Evolutionary conservation across 2,113 vertebrate genomes (phyloP).

Genomic region (Rhabdornis inornatus): DNA sequence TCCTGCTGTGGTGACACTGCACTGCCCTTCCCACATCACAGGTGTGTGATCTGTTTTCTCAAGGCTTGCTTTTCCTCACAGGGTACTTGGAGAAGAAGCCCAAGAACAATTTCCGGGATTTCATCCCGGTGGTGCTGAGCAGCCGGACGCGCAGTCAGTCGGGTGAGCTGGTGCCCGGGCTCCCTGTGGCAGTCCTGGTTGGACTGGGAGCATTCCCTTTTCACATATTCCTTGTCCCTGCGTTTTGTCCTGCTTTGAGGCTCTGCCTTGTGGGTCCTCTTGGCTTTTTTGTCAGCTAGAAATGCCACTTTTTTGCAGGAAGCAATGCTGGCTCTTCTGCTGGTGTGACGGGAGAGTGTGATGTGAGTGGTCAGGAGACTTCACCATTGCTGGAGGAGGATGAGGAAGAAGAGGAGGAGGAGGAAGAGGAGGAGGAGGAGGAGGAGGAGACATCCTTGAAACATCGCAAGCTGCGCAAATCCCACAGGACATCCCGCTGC

Average conservation of each 20-base stretch:
- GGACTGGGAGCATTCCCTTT: neutral
- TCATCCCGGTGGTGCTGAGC: constrained; percentile 81
- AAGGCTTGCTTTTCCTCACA: neutral
- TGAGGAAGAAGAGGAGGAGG: constrained; percentile 53
- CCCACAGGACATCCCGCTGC: constrained; percentile 66
- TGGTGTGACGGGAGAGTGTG: constrained; percentile 51
- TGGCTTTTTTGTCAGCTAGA: neutral
- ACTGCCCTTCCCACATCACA: neutral
- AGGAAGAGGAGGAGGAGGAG: constrained; percentile 39
- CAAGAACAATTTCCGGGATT: constrained; percentile 83
- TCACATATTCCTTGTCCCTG: fast-evolving
- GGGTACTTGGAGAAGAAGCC: constrained; percentile 79
- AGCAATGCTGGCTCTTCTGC: constrained; percentile 69
- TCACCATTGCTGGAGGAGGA: constrained; percentile 66
- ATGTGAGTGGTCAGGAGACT: constrained; percentile 65
- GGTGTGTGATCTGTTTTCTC: neutral
- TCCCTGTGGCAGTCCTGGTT: neutral
- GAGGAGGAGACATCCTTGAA: constrained; percentile 67
- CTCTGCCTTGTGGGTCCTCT: neutral
- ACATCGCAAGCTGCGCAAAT: constrained; percentile 71
- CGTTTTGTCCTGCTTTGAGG: neutral
- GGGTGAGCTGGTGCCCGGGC: constrained; percentile 60
- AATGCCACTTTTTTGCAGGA: constrained; percentile 50
- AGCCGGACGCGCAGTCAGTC: constrained; percentile 81
- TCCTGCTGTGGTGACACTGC: neutral